Evolutionary conservation across 2,888 invertebrate genomes (phyloP).

Genomic region (Malthinus seriepunctatus): DNA sequence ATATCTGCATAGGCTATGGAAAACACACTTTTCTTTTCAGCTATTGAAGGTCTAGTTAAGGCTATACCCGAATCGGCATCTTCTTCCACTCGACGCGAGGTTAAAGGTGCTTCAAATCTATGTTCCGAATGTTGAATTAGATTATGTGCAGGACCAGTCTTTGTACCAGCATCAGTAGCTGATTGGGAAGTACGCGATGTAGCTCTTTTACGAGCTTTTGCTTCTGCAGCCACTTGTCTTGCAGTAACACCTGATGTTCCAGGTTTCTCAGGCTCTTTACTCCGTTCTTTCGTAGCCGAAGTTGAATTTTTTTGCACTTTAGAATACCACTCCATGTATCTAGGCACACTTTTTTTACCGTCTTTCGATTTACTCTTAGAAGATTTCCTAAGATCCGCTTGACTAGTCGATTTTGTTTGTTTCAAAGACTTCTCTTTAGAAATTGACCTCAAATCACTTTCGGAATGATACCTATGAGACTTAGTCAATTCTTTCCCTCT

Average conservation of each 20-base stretch:
- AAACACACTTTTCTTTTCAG: conserved; percentile 90
- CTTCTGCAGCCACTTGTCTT: conserved; percentile 21
- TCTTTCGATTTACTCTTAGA: conserved; percentile 35
- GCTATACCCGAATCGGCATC: conserved; percentile 79
- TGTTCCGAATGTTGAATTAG: conserved; percentile 78
- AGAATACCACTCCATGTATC: conserved; percentile 81
- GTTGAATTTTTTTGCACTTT: conserved; percentile 42
- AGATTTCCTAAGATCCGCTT: conserved; percentile 50
- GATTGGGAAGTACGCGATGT: conserved; percentile 4
- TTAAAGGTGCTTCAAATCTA: conserved; percentile 63
- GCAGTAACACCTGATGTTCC: conserved; percentile 21
- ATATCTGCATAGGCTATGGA: conserved; percentile 92
- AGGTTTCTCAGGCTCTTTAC: conserved; percentile 22
- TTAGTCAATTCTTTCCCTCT: conserved; percentile 4
- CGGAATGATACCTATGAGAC: conserved; percentile 47
- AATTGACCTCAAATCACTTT: conserved; percentile 50
- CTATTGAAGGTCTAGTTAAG: conserved; percentile 71
- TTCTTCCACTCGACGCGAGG: conserved; percentile 59
- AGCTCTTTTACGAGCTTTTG: conserved; percentile 13
- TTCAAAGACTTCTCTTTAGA: conserved; percentile 17
- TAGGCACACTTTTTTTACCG: conserved; percentile 61
- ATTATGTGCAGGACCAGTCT: conserved; percentile 60
- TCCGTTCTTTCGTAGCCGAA: conserved; percentile 9
- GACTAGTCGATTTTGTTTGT: conserved; percentile 48
- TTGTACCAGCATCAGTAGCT: neutral